These are phyloP conservation scores for Drosophila fulvimacula DNA, from an alignment of 2,888 invertebrate genomes.

Conservation along the genomic window DNA sequence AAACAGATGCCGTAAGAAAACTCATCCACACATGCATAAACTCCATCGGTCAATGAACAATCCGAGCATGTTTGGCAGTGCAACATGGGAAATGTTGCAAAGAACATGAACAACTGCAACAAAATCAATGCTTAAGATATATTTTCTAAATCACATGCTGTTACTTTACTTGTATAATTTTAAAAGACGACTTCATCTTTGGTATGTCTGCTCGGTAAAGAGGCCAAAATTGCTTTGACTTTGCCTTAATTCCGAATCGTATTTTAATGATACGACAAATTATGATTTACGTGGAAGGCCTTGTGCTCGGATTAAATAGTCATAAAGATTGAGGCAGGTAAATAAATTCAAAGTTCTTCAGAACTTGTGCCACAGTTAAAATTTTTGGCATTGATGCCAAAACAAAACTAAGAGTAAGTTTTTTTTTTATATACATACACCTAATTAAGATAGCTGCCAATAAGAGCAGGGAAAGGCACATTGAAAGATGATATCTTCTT, in stretches of 20 bases:
- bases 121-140: neutral
- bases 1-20: slow-evolving; percentile 55
- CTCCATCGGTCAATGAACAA: slow-evolving; percentile 37
- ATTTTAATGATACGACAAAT: slow-evolving; percentile 31
- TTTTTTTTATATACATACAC: slow-evolving; percentile 19
- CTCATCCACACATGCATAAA: slow-evolving; percentile 61
- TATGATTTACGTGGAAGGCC: slow-evolving; percentile 17
- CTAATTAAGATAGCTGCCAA: slow-evolving; percentile 23
- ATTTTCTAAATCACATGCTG: neutral
- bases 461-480: neutral
- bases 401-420: slow-evolving; percentile 24
- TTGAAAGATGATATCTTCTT: neutral
- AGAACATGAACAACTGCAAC: slow-evolving; percentile 19
- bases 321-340: slow-evolving; percentile 47
- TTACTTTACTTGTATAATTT: slow-evolving; percentile 2
- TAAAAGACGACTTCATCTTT: slow-evolving; percentile 25
- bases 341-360: slow-evolving; percentile 17
- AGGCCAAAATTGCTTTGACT: slow-evolving; percentile 25
- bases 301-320: slow-evolving; percentile 25
- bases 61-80: slow-evolving; percentile 39
- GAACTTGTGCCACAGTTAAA: neutral
- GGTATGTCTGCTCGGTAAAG: slow-evolving; percentile 23
- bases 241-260: neutral
- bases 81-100: slow-evolving; percentile 1
- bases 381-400: slow-evolving; percentile 30